phyloP scores from a whole-genome alignment of 2,113 vertebrate genomes.

The Misgurnus mizolepis region DNA sequence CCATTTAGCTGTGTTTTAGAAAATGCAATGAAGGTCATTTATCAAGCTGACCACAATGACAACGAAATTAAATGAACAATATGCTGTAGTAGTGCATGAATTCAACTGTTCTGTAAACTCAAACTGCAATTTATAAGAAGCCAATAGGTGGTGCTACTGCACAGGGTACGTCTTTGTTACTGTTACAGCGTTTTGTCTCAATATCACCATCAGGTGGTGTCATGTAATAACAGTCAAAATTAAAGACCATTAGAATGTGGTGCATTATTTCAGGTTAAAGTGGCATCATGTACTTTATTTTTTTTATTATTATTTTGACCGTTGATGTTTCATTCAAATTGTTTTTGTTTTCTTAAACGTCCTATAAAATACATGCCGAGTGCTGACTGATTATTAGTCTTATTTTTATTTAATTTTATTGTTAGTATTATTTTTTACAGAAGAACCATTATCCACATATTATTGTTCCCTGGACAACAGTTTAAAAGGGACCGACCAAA shows the following conservation, averaged over 20 bases:
- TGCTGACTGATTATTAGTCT: background rate
- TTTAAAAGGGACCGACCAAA: background rate
- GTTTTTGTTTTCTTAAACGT: background rate
- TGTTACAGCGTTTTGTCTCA: background rate
- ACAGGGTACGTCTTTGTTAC: background rate
- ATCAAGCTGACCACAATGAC: background rate
- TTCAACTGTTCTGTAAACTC: background rate
- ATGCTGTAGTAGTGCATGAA: background rate
- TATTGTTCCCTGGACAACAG: background rate
- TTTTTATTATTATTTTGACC: background rate
- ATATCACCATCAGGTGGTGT: conserved; percentile 72
- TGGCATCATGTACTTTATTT: background rate
- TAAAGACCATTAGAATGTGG: conserved; percentile 19
- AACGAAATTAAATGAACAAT: background rate
- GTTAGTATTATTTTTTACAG: background rate
- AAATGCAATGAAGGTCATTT: background rate
- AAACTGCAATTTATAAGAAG: background rate
- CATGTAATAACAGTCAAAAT: conserved; percentile 63
- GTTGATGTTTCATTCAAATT: background rate
- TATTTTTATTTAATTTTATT: no score
- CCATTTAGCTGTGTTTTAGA: background rate
- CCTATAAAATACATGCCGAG: background rate
- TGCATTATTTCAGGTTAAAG: background rate
- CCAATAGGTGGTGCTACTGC: conserved; percentile 43
- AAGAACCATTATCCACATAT: background rate